Base-by-base conservation (phyloP, 2,888 invertebrate species). In the Synanthedon tipuliformis region DNA sequence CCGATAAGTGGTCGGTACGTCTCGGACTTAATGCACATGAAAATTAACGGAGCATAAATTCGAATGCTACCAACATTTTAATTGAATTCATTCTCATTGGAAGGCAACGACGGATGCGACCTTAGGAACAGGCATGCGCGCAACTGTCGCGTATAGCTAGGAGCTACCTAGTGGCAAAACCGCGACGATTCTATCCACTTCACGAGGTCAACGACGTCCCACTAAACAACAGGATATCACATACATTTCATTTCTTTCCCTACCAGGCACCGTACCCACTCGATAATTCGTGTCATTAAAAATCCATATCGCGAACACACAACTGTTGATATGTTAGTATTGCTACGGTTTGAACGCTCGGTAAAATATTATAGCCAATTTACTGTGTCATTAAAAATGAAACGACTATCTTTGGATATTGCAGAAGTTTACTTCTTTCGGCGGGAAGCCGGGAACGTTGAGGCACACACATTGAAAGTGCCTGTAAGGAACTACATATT, bases 41-140 rank as follows among this genome's bases (percentile, higher is more conserved):
- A 50, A 16, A 50, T 34, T 50, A 50, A 15, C 13, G 50, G 12
- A 50, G 13, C 23, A 50, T 50, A 5, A 50, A 15, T 13, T n/a
- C 34, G 7, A 34, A 34, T 58, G 60, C 52, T 34, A 34, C 34
- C 68, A 64, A 70, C 64, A 72, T 72, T 78, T 77, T 81, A 81
- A 85, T 84, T 82, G 71, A 69, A 81, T 78, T 79, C 63, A 78
- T 78, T 78, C 73, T 64, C 69, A 81, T 78, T 67, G 68, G 63
- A 73, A 78, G 68, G 74, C 69, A 71, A 65, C 66, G 70, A 62
- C 73, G 75, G 71, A 73, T 64, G 73, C 78, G 78, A 80, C 78
- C 78, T 81, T 78, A 80, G 77, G 73, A 73, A 75, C 78, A 86
- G 81, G 74, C 84, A 84, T 86, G 84, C 84, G 84, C 85, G 81